phyloP scores from a whole-genome alignment of 2,888 invertebrate species.

The Alcis repandata region DNA sequence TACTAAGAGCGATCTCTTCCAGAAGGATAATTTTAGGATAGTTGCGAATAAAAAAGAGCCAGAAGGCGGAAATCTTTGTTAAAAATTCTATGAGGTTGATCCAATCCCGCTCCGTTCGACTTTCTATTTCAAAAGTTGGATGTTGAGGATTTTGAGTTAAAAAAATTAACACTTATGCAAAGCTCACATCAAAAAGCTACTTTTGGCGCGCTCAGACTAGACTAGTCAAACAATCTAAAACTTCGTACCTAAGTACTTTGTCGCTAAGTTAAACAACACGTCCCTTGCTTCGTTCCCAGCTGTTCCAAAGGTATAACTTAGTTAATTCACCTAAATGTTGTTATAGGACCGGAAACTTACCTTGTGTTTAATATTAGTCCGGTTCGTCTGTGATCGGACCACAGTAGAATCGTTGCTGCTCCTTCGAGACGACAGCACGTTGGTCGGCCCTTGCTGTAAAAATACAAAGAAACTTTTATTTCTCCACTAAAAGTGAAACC shows the following conservation, averaged over 20 bases:
- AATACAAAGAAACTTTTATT: constrained; percentile 29
- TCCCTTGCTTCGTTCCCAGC: constrained; percentile 1
- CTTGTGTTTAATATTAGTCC: constrained; percentile 83
- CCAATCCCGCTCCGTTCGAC: no score
- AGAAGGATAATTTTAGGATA: no score
- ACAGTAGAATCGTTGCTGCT: constrained; percentile 94
- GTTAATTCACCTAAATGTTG: constrained; percentile 17
- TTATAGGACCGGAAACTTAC: constrained; percentile 55
- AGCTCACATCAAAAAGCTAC: neutral
- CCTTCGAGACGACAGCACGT: constrained; percentile 91
- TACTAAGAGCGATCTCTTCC: no score
- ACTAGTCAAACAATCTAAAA: neutral
- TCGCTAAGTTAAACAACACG: neutral
- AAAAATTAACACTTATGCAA: neutral
- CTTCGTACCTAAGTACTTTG: neutral
- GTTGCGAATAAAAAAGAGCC: no score
- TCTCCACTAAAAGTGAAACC: neutral
- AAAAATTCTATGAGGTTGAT: neutral
- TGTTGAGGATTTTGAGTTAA: neutral
- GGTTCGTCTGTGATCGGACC: constrained; percentile 80
- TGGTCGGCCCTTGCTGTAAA: constrained; percentile 90
- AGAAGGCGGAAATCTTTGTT: no score
- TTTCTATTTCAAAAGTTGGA: neutral
- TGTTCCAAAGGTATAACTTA: constrained; percentile 2
- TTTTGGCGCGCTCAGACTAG: neutral